Conservation (phyloP, 1,140 invertebrate genomes). For the Drosophila gunungcola region DNA sequence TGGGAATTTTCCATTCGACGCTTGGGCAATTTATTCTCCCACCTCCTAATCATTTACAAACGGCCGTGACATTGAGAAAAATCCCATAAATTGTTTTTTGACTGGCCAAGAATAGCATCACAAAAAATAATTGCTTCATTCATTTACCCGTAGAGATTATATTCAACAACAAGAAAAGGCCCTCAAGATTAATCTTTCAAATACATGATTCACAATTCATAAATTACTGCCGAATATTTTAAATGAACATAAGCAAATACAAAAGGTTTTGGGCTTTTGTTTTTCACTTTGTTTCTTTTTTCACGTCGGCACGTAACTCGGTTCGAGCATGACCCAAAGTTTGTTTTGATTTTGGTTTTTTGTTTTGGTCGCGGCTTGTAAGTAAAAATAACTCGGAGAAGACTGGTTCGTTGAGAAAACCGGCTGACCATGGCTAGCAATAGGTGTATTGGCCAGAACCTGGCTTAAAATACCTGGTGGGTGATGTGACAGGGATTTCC, state of each 20-base stretch:
- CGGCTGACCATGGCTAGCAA: constrained; percentile 20
- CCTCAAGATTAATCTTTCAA: constrained; percentile 28
- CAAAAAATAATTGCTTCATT: constrained; percentile 29
- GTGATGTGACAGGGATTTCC: constrained; percentile 32
- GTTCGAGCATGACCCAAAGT: constrained; percentile 17
- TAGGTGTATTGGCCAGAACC: constrained; percentile 16
- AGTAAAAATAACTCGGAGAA: constrained; percentile 23
- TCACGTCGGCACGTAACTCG: constrained; percentile 56
- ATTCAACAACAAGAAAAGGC: constrained; percentile 32
- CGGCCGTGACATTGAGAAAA: constrained; percentile 54
- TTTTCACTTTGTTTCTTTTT: constrained; percentile 29
- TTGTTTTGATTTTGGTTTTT: constrained; percentile 41
- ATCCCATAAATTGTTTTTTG: constrained; percentile 26
- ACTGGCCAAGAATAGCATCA: constrained; percentile 4
- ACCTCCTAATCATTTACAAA: constrained; percentile 27
- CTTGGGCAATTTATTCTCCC: background rate
- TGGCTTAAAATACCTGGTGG: constrained; percentile 10
- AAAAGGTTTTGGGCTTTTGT: constrained; percentile 19
- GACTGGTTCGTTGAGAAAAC: constrained; percentile 33
- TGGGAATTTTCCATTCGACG: background rate
- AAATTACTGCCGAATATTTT: constrained; percentile 37
- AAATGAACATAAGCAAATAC: constrained; percentile 45
- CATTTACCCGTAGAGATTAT: constrained; percentile 28
- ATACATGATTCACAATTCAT: constrained; percentile 33
- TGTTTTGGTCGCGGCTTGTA: constrained; percentile 23